Evolutionary conservation across 2,888 invertebrate species (phyloP).

Genomic region (Ceraclea dissimilis): DNA sequence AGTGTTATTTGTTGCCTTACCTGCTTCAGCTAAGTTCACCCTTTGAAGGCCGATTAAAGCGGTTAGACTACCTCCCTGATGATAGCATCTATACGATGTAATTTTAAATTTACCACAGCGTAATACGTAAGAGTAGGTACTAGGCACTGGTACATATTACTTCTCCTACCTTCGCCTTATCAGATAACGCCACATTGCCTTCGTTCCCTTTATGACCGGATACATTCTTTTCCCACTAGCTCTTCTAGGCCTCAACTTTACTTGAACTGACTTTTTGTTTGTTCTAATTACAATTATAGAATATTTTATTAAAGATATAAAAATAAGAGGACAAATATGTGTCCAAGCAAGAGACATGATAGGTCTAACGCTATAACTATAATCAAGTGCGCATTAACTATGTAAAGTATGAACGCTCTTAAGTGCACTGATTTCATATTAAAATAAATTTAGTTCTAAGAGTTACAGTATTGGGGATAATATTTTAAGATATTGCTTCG

Average conservation of each 20-base stretch:
- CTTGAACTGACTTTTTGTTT: not conserved
- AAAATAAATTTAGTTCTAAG: too few relatives aligned
- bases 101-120: slow-evolving; percentile 14
- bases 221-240: slow-evolving; percentile 1
- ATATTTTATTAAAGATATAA: not conserved
- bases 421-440: too few relatives aligned
- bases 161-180: not conserved
- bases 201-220: slow-evolving; percentile 10
- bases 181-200: slow-evolving; percentile 9
- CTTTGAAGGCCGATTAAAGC: slow-evolving; percentile 3
- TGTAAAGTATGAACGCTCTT: too few relatives aligned
- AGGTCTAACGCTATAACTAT: too few relatives aligned
- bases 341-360: too few relatives aligned
- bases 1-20: too few relatives aligned
- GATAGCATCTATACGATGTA: slow-evolving; percentile 5
- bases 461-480: too few relatives aligned
- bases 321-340: too few relatives aligned
- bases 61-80: not conserved
- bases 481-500: too few relatives aligned
- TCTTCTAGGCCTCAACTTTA: not conserved
- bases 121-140: not conserved
- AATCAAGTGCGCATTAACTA: too few relatives aligned
- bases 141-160: not conserved
- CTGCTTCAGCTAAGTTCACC: not conserved
- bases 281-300: not conserved